phyloP scores from a whole-genome alignment of 2,888 invertebrate species.

The Acholoe squamosa region DNA sequence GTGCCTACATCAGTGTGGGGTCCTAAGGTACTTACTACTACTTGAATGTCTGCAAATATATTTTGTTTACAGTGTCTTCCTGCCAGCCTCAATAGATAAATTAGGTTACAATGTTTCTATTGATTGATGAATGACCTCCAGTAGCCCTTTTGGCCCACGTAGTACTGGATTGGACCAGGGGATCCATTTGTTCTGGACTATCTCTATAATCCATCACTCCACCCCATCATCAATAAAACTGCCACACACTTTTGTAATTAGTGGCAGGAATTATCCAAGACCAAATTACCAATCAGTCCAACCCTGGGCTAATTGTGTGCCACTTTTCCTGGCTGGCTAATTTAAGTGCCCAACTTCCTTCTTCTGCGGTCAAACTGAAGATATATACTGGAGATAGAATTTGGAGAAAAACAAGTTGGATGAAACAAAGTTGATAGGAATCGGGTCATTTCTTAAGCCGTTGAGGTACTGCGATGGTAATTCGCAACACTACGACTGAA shows the following conservation, averaged over 20 bases:
- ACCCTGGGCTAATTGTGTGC: not conserved
- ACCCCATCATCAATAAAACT: slow-evolving; percentile 22
- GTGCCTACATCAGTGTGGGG: no score
- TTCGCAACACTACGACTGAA: no score
- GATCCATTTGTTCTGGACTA: not conserved
- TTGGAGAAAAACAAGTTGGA: no score
- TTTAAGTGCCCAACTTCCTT: not conserved
- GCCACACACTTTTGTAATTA: not conserved
- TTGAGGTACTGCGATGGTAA: no score
- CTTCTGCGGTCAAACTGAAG: no score
- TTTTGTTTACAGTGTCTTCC: no score
- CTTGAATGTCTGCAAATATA: no score
- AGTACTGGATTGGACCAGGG: not conserved
- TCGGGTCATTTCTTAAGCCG: no score
- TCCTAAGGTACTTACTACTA: no score
- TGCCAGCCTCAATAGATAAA: not conserved
- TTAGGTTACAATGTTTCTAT: slow-evolving; percentile 19
- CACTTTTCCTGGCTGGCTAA: not conserved
- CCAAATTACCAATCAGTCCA: slow-evolving; percentile 22
- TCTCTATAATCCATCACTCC: not conserved
- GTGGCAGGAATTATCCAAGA: not conserved
- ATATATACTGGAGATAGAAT: no score
- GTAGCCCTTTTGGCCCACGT: not conserved
- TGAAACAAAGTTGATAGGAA: no score
- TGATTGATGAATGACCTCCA: not conserved